Percentiles rank a stretch among this genome's conserved stretches.
Conservation (phyloP, 2,888 invertebrate species). For the Trypoxylon attenuatum region DNA sequence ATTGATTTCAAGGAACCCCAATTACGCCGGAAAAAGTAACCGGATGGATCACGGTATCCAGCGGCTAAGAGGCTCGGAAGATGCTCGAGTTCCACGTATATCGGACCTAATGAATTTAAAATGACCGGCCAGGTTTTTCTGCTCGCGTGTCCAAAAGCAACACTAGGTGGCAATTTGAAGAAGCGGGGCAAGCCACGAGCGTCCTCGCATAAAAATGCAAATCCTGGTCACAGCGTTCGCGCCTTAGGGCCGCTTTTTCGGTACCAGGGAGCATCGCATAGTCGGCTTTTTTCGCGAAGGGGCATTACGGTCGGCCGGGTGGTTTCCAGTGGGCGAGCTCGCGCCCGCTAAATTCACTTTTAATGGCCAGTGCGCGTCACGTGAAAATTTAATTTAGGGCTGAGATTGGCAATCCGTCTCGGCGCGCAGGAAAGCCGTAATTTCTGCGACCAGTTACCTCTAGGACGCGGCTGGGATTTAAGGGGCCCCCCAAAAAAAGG, state of each 20-base stretch:
- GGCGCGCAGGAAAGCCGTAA: conserved; percentile 28
- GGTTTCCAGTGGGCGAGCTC: conserved; percentile 44
- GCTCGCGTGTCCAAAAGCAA: conserved; percentile 4
- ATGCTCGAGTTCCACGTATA: too few species aligned
- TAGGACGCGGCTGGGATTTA: not conserved
- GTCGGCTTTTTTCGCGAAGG: conserved; percentile 33
- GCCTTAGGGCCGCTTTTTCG: conserved; percentile 31
- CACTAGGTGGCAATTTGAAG: conserved; percentile 29
- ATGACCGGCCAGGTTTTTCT: conserved; percentile 61
- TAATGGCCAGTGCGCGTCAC: conserved; percentile 60
- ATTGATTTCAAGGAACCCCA: too few species aligned
- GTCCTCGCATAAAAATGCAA: conserved; percentile 56
- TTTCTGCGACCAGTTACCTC: conserved; percentile 24
- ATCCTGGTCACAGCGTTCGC: conserved; percentile 32
- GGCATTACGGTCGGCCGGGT: conserved; percentile 42
- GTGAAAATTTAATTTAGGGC: conserved; percentile 57
- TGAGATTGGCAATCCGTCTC: conserved; percentile 47
- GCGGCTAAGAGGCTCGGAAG: too few species aligned
- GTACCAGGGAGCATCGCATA: not conserved
- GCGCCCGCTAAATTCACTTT: conserved; percentile 64
- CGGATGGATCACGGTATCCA: too few species aligned
- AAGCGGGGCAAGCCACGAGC: conserved; percentile 18
- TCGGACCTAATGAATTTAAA: conserved; percentile 70
- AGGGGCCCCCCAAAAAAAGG: not conserved
- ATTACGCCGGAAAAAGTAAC: too few species aligned